These are phyloP conservation scores for Balaeniceps rex DNA, from an alignment of 2,113 vertebrate species.

Conservation along the genomic window DNA sequence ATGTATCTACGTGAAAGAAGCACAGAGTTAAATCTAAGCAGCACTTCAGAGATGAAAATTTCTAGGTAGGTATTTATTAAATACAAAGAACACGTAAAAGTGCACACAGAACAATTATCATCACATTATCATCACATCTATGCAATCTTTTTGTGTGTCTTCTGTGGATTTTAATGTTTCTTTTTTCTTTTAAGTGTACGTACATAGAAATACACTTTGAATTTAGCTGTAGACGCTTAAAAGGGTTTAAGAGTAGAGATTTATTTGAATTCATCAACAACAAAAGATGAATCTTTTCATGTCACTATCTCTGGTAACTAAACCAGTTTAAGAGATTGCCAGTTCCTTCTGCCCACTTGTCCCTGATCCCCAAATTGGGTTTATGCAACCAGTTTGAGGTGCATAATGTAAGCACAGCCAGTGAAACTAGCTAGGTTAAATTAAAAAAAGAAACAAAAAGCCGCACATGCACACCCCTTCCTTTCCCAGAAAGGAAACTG, in stretches of 20 bases:
- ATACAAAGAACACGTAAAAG: not conserved
- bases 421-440: not conserved
- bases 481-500: not conserved
- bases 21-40: not conserved
- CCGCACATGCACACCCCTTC: accelerated
- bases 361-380: not conserved
- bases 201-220: not conserved
- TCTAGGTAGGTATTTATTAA: not conserved
- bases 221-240: not conserved
- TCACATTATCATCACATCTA: not conserved
- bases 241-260: not conserved
- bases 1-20: not conserved
- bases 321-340: not conserved
- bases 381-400: not conserved
- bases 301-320: not conserved
- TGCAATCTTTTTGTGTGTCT: not conserved
- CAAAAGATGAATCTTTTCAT: not conserved
- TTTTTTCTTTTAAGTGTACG: not conserved
- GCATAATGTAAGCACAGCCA: not conserved
- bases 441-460: not conserved
- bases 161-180: not conserved
- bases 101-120: not conserved
- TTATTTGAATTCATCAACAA: not conserved
- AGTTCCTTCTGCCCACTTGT: not conserved
- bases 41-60: not conserved